Evolutionary conservation across 2,113 vertebrate genomes (phyloP).

Genomic region (Emydura subglobosa): DNA sequence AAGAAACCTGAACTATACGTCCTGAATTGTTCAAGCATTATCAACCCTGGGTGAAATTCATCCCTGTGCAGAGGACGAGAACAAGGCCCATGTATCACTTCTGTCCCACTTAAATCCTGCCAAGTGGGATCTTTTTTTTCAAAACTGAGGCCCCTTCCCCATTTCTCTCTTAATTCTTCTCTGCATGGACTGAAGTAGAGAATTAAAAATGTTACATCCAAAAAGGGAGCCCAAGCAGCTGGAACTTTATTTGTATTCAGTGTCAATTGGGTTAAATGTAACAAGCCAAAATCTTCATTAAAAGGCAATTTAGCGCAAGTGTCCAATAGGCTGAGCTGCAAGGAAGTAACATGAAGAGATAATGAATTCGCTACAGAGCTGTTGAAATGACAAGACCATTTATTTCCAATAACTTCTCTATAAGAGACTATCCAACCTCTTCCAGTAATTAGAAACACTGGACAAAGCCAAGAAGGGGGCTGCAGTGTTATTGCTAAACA

Average conservation of each 20-base stretch:
- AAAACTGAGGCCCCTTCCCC: neutral
- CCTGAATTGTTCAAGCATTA: neutral
- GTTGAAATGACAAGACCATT: slow-evolving; percentile 9
- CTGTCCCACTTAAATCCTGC: neutral
- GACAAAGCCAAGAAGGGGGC: neutral
- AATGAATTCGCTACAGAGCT: neutral
- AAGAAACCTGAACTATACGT: neutral
- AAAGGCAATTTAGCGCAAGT: neutral
- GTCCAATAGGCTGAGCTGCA: slow-evolving; percentile 7
- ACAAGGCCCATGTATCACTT: neutral
- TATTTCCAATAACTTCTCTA: neutral
- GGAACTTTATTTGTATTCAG: slow-evolving; percentile 51
- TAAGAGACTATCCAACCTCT: neutral
- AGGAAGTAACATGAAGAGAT: slow-evolving; percentile 15
- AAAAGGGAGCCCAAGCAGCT: slow-evolving; percentile 14
- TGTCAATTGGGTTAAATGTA: slow-evolving; percentile 27
- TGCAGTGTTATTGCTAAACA: neutral
- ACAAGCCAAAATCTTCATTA: slow-evolving; percentile 46
- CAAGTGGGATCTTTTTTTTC: neutral
- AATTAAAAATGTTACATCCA: neutral
- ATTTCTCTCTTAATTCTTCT: accelerated
- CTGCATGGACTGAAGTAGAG: slow-evolving; percentile 20
- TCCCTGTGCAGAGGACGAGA: neutral
- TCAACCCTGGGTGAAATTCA: accelerated
- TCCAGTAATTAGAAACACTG: neutral